Evolutionary conservation across 2,888 invertebrate species (phyloP).

Genomic region (Agrochola circellaris): DNA sequence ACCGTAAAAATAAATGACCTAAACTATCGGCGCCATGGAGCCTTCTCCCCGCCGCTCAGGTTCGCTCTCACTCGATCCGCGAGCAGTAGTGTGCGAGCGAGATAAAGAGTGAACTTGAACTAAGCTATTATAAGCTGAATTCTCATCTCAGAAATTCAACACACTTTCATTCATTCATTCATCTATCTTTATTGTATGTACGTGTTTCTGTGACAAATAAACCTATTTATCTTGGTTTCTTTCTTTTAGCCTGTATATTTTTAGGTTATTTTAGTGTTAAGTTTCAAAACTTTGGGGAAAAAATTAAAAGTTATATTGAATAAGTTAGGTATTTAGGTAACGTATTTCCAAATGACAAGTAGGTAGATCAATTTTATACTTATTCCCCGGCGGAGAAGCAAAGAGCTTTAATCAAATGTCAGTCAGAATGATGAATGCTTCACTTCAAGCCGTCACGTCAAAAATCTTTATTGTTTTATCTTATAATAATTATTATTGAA

Average conservation of each 20-base stretch:
- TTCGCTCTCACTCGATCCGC: no score
- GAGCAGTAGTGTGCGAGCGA: no score
- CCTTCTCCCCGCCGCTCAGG: no score
- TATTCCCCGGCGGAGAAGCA: background rate
- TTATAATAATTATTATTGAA: background rate
- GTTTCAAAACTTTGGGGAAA: background rate
- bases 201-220: background rate
- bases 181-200: background rate
- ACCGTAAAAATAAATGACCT: no score
- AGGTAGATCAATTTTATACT: background rate
- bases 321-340: background rate
- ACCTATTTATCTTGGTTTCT: background rate
- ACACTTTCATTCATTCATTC: background rate
- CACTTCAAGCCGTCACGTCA: background rate
- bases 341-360: background rate
- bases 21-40: no score
- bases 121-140: background rate
- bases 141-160: background rate
- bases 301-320: no score
- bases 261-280: background rate
- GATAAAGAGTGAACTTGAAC: no score
- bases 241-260: background rate
- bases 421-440: constrained; percentile 29
- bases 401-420: constrained; percentile 31
- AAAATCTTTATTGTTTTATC: background rate